Base-by-base conservation (phyloP, 2,888 invertebrate species). In the Diploptera punctata region DNA sequence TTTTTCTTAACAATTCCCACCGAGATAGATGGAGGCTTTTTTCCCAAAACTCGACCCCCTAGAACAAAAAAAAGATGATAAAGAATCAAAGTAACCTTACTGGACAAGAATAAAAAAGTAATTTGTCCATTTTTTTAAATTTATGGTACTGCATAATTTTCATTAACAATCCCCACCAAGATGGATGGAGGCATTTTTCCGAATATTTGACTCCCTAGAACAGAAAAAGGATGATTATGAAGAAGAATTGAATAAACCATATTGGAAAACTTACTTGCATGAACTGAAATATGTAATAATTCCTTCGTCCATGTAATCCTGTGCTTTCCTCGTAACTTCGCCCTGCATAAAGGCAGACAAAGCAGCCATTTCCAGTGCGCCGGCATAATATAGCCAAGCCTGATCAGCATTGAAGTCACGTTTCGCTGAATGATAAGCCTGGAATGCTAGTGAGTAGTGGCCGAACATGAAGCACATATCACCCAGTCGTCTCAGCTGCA, bases 401-500 rank as follows among this genome's bases (percentile, higher is more conserved):
- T 97, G 95, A 82, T 99, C 99, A 1, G 93, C 93, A 80, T 94
- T 94, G 82, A 99, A 99, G 82, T 99, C 99, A 68, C 97, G 89
- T 84, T 99, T 99, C n/a, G 97, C 95, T 52, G 93, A 91, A 83
- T 99, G 97, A 84, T 98, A 99, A 0, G 94, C 90, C 78, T 95
- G 94, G 83, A 95, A 98, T 7, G 98, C 97, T 77, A 94, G 87
- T 76, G 92, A 91, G 84, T 98, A 98, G 80, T 97, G 92, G 3
- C 97, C 95, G 82, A 98, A 97, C 89, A 99, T 91, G 82, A 99
- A 98, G 84, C 97, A 96, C 7, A 99, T 86, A 84, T 99, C 99
- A 0, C 95, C 99, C 52, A 99, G 84, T 72, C 97, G 91, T 73
- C 99, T 88, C 65, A 96, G 88, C 83, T 99, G 98, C 75, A 99